Conservation (phyloP, 2,797 vertebrate genomes). For the Hemibagrus guttatus region DNA sequence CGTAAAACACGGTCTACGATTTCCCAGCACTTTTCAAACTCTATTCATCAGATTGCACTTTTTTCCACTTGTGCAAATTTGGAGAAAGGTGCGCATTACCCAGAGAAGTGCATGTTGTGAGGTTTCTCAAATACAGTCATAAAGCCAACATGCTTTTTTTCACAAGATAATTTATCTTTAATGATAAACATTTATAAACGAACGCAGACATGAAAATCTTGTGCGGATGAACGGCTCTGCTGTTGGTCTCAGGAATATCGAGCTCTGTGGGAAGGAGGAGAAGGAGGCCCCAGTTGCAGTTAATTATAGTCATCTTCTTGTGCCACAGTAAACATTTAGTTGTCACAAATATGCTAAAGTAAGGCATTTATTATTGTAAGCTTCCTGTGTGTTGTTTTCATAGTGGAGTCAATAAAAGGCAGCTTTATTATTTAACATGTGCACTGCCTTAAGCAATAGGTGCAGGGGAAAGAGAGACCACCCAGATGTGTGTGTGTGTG, state of each 20-base stretch:
- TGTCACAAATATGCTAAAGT: constrained; percentile 44
- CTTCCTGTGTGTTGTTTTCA: constrained; percentile 49
- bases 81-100: not conserved
- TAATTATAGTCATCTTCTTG: constrained; percentile 42
- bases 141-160: constrained; percentile 11
- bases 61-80: constrained; percentile 50
- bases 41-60: constrained; percentile 56
- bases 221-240: constrained; percentile 26
- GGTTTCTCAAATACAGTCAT: not conserved
- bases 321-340: constrained; percentile 46
- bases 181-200: constrained; percentile 50
- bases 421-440: constrained; percentile 42
- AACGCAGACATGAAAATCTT: constrained; percentile 34
- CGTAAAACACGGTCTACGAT: constrained; percentile 55
- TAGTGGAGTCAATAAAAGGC: constrained; percentile 49
- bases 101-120: not conserved
- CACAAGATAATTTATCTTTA: constrained; percentile 13
- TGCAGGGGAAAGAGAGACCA: constrained; percentile 36
- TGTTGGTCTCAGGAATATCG: constrained; percentile 25
- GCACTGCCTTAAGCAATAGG: constrained; percentile 38
- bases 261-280: constrained; percentile 9
- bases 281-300: constrained; percentile 10
- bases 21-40: constrained; percentile 63
- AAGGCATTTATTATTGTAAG: constrained; percentile 48
- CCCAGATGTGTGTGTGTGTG: constrained; percentile 21